Conservation (phyloP, 2,888 invertebrate genomes). For the Cheilosia soror region DNA sequence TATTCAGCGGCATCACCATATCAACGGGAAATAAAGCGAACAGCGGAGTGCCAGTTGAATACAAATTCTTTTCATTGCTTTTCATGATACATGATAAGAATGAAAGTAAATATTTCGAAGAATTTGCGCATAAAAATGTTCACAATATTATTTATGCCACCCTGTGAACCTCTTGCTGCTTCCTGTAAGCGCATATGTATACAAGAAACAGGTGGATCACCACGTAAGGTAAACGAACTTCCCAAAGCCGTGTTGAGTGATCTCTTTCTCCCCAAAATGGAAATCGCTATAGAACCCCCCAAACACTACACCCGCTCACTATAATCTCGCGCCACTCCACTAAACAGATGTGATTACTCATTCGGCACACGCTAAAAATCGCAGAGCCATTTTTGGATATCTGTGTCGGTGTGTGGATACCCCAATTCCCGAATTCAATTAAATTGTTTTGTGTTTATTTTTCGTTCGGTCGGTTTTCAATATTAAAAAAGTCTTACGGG, state of each 20-base stretch:
- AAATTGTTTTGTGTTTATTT: constrained; percentile 10
- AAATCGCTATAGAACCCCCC: constrained; percentile 32
- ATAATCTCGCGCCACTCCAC: constrained; percentile 15
- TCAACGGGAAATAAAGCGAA: constrained; percentile 60
- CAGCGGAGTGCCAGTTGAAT: constrained; percentile 38
- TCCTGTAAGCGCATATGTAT: not conserved
- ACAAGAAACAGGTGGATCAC: constrained; percentile 76
- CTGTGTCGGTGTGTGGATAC: constrained; percentile 48
- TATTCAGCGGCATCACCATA: constrained; percentile 53
- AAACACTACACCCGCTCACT: constrained; percentile 19
- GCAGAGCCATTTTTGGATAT: constrained; percentile 50
- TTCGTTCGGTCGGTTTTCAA: constrained; percentile 33
- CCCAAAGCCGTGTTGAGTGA: constrained; percentile 21
- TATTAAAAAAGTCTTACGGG: constrained; percentile 15
- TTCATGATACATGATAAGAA: constrained; percentile 63
- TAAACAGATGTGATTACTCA: constrained; percentile 53
- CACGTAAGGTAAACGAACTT: constrained; percentile 62
- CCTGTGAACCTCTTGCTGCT: not conserved
- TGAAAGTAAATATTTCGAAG: constrained; percentile 67
- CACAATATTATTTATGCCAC: constrained; percentile 18
- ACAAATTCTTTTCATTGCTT: constrained; percentile 50
- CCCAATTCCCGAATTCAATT: constrained; percentile 50
- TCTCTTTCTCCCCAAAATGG: constrained; percentile 27
- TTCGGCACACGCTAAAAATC: constrained; percentile 71
- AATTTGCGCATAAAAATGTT: constrained; percentile 59